Evolutionary conservation across 2,113 vertebrate genomes (phyloP).

Genomic region (Corythoichthys haematopterus): DNA sequence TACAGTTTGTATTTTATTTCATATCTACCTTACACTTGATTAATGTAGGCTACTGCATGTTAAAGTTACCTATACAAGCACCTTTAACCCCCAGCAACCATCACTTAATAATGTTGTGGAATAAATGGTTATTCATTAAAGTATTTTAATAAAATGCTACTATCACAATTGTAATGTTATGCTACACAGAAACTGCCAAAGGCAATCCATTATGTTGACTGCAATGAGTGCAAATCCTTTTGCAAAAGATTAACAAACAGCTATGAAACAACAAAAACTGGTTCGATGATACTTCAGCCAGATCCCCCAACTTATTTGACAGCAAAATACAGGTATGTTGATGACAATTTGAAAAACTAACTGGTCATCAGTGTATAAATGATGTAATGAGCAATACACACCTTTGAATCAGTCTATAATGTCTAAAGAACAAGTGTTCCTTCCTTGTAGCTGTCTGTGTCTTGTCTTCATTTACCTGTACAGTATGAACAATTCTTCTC

Average conservation of each 20-base stretch:
- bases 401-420: no score
- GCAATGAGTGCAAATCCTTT: not conserved
- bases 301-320: not conserved
- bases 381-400: no score
- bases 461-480: no score
- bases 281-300: not conserved
- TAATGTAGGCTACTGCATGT: no score
- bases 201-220: not conserved
- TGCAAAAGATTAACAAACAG: not conserved
- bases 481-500: no score
- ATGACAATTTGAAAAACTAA: not conserved
- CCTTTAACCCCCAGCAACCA: no score
- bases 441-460: no score
- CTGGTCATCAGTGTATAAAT: not conserved
- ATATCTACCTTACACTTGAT: not conserved
- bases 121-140: not conserved
- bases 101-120: not conserved
- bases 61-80: no score
- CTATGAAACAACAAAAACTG: not conserved
- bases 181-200: not conserved
- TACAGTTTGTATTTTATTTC: not conserved
- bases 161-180: not conserved
- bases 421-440: no score
- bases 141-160: not conserved
- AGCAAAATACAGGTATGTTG: not conserved